Conservation (phyloP, 2,797 vertebrate genomes). For the Girardinus metallicus region DNA sequence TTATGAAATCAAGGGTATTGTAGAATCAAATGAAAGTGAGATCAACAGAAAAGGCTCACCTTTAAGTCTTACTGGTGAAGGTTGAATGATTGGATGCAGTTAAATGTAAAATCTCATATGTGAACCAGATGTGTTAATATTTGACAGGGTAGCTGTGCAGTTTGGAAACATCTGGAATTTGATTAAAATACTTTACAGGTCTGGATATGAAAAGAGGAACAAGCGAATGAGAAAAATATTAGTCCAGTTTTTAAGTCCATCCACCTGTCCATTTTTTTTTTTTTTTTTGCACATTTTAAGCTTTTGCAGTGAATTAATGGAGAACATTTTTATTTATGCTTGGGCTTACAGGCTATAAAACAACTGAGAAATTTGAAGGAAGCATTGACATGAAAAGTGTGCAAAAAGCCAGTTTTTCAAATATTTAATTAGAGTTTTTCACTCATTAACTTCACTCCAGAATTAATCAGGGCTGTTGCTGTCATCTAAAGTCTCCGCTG, state of each 20-base stretch:
- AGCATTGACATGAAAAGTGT: too few species aligned
- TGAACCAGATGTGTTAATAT: slow-evolving; percentile 42
- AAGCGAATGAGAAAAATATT: not conserved
- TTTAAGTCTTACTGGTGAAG: not conserved
- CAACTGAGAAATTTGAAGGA: not conserved
- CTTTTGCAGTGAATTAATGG: not conserved
- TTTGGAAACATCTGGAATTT: not conserved
- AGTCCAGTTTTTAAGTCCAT: too few species aligned
- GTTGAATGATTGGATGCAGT: slow-evolving; percentile 35
- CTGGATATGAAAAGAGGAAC: not conserved
- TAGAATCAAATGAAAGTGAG: slow-evolving; percentile 19
- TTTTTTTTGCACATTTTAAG: not conserved
- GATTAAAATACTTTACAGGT: not conserved
- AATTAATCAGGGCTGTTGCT: slow-evolving; percentile 43
- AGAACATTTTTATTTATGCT: not conserved
- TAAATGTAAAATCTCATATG: slow-evolving; percentile 28
- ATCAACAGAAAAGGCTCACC: slow-evolving; percentile 12
- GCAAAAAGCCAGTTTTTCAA: too few species aligned
- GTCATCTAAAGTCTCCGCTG: slow-evolving; percentile 29
- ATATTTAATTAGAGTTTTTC: slow-evolving; percentile 57
- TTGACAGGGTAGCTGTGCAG: not conserved
- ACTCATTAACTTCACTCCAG: slow-evolving; percentile 53
- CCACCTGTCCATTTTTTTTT: too few species aligned
- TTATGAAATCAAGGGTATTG: slow-evolving; percentile 28
- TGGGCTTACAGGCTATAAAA: not conserved